Evolutionary conservation across 1,140 invertebrate genomes (phyloP).

Genomic region (Drosophila obscura): DNA sequence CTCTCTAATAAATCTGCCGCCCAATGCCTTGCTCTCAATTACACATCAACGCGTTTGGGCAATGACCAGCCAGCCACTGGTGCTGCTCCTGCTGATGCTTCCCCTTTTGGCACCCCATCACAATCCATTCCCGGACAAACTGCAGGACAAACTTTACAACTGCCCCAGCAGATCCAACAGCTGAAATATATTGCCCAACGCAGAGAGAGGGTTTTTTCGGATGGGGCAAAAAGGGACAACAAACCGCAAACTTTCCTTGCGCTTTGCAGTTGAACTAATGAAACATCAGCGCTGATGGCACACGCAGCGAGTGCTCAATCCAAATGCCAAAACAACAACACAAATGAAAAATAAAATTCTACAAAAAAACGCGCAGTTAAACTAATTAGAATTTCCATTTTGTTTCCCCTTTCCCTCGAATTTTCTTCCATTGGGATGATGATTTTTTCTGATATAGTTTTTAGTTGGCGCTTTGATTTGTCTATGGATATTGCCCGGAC

Average conservation of each 20-base stretch:
- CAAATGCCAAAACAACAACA: constrained; percentile 38
- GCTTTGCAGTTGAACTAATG: constrained; percentile 47
- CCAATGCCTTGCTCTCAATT: constrained; percentile 40
- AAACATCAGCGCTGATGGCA: constrained; percentile 32
- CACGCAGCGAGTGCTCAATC: constrained; percentile 14
- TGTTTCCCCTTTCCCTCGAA: no score
- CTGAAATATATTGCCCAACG: constrained; percentile 26
- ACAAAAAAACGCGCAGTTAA: constrained; percentile 11
- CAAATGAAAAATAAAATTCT: neutral
- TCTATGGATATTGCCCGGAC: constrained; percentile 7
- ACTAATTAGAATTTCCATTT: constrained; percentile 28
- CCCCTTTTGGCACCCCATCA: constrained; percentile 21
- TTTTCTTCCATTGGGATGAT: neutral
- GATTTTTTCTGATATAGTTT: constrained; percentile 29
- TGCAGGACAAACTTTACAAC: constrained; percentile 55
- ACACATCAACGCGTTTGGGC: constrained; percentile 54
- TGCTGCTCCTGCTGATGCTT: neutral
- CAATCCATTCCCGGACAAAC: constrained; percentile 42
- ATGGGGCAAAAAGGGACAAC: constrained; percentile 10
- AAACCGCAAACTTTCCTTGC: constrained; percentile 55
- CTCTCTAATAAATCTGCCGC: constrained; percentile 25
- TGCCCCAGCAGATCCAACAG: constrained; percentile 33
- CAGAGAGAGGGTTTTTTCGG: neutral
- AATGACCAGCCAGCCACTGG: constrained; percentile 29
- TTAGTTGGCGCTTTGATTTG: constrained; percentile 52